Base-by-base conservation (phyloP, 92 coral and sea anemone genomes). In the Bergia sp. region DNA sequence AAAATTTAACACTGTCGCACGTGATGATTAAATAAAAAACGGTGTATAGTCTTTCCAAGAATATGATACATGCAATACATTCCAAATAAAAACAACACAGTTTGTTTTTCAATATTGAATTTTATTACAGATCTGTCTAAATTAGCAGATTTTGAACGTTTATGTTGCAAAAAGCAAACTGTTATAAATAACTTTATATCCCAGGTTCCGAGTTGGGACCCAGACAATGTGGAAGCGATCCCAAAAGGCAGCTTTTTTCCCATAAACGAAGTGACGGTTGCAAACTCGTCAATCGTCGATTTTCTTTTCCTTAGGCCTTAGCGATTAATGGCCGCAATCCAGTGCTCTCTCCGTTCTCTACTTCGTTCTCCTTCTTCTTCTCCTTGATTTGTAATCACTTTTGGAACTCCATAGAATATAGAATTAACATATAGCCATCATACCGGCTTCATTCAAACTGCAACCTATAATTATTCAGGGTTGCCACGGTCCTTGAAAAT, bases 241-340 rank as follows among this genome's bases (percentile, higher is more conserved):
- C 80, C 50, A 76, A 0, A 55, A 18, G 0, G 7, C 53, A 6
- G 53, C 80, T 76, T 8, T 39, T 1, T 43, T 39, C n/a, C 80
- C 80, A 6, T 39, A 6, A 4, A 76, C 80, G 8, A 76, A 76
- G 80, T 76, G 80, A 43, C 47, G 55, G 7, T 43, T 23, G 15
- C 55, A 76, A 3, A 76, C 80, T 3, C 55, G 47, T 9, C 53
- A 37, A 5, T 43, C 37, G 53, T 76, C 36, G 53, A 76, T 76
- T 39, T 76, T 16, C 53, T 39, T 39, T 76, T 76, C 80, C 4
- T 39, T 11, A 39, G 0, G 11, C 15, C 80, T 43, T 39, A 2
- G 53, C 80, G 50, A 23, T 43, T 76, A 2, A 76, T 76, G 5
- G 80, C 80, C 36, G 80, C 80, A 76, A 76, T 76, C 80, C 80